Evolutionary conservation across 1,140 invertebrate species (phyloP).

Genomic region (Coptotermes formosanus): DNA sequence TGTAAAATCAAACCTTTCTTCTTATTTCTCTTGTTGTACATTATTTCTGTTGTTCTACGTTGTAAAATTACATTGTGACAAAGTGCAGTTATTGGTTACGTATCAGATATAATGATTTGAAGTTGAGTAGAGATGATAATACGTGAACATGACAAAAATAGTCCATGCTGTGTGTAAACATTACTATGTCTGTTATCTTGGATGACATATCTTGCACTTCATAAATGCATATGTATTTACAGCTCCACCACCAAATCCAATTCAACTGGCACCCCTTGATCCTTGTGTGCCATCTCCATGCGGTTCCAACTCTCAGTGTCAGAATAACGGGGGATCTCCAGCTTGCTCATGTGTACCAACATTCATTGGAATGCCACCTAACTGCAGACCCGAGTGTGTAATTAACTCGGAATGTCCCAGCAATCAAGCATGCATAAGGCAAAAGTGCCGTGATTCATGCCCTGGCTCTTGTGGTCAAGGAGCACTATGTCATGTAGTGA

Average conservation of each 20-base stretch:
- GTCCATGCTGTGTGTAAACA: too few relatives aligned
- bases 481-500: slow-evolving; percentile 57
- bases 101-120: too few relatives aligned
- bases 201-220: too few relatives aligned
- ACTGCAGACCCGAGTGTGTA: slow-evolving; percentile 70
- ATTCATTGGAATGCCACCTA: slow-evolving; percentile 64
- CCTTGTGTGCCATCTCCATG: slow-evolving; percentile 57
- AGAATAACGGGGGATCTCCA: slow-evolving; percentile 51
- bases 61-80: too few relatives aligned
- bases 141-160: too few relatives aligned
- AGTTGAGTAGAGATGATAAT: too few relatives aligned
- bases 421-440: slow-evolving; percentile 66
- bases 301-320: slow-evolving; percentile 57
- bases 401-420: slow-evolving; percentile 72
- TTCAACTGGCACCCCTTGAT: slow-evolving; percentile 38
- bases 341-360: slow-evolving; percentile 56
- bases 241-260: slow-evolving; percentile 33
- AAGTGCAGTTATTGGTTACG: too few relatives aligned
- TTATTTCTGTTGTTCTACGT: too few relatives aligned
- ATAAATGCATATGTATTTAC: slow-evolving; percentile 19
- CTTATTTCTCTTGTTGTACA: too few relatives aligned
- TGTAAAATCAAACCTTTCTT: too few relatives aligned
- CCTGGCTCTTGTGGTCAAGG: slow-evolving; percentile 68
- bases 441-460: slow-evolving; percentile 73
- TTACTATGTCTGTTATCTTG: too few relatives aligned